Evolutionary conservation across 2,888 invertebrate species (phyloP).

Genomic region (Cephus pulcher): DNA sequence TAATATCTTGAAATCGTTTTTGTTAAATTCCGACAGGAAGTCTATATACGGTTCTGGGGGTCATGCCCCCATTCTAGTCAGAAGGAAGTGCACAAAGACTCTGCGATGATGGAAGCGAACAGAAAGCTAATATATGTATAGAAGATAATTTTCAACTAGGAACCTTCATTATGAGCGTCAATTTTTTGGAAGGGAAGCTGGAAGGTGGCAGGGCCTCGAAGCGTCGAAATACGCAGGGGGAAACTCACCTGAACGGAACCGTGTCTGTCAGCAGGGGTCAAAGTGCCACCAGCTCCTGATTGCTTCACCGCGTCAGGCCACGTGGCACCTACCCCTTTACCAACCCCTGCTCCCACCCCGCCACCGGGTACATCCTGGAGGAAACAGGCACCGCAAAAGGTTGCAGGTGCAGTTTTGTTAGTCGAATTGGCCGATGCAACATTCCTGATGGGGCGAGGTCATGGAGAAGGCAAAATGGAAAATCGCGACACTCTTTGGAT

Average conservation of each 20-base stretch:
- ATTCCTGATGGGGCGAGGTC: background rate
- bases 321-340: constrained; percentile 81
- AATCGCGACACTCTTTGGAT: background rate
- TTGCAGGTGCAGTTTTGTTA: constrained; percentile 38
- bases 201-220: background rate
- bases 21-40: background rate
- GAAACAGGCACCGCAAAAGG: constrained; percentile 57
- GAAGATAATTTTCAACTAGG: background rate
- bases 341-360: constrained; percentile 67
- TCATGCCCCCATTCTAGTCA: background rate
- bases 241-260: constrained; percentile 92
- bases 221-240: background rate
- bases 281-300: constrained; percentile 82
- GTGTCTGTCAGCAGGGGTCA: constrained; percentile 95
- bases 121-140: background rate
- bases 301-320: constrained; percentile 90
- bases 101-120: background rate
- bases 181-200: constrained; percentile 1
- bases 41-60: background rate
- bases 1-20: too few relatives aligned
- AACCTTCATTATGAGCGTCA: background rate
- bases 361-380: constrained; percentile 64
- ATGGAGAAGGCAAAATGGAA: background rate
- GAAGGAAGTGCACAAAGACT: background rate
- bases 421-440: constrained; percentile 34